Conservation (phyloP, 2,888 invertebrate genomes). For the Andrena haemorrhoa region DNA sequence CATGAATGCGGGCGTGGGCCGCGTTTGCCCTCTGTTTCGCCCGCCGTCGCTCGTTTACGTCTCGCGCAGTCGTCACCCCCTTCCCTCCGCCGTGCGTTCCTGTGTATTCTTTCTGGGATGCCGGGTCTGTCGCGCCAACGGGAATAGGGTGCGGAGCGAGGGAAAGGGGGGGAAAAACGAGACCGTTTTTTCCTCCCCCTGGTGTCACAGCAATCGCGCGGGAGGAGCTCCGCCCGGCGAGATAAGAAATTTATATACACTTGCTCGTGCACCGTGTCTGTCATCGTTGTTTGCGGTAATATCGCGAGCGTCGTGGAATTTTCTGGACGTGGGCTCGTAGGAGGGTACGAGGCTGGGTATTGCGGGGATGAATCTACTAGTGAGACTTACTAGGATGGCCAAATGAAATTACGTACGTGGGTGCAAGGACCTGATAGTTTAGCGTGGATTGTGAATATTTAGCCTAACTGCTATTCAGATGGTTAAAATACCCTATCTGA, state of each 20-base stretch:
- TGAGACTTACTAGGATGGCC: too few species aligned
- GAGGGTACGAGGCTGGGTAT: background rate
- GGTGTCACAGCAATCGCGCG: slow-evolving; percentile 21
- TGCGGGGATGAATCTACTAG: background rate
- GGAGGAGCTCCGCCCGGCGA: slow-evolving; percentile 13
- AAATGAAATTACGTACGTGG: too few species aligned
- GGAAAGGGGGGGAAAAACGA: slow-evolving; percentile 13
- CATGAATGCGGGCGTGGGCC: slow-evolving; percentile 69
- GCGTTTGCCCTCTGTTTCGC: slow-evolving; percentile 64
- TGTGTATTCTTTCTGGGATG: slow-evolving; percentile 55
- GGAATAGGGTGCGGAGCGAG: slow-evolving; percentile 20
- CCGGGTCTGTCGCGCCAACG: slow-evolving; percentile 47
- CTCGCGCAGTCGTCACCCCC: slow-evolving; percentile 55
- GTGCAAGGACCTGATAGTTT: too few species aligned
- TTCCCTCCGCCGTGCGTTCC: slow-evolving; percentile 21
- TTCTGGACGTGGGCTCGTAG: background rate
- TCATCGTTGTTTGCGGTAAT: background rate
- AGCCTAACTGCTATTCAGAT: too few species aligned
- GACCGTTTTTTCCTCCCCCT: slow-evolving; percentile 2
- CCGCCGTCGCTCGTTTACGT: slow-evolving; percentile 62
- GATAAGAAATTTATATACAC: slow-evolving; percentile 22
- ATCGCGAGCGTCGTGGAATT: background rate
- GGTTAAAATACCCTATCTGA: too few species aligned
- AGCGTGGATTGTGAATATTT: too few species aligned
- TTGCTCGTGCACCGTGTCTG: background rate